Evolutionary conservation across 2,113 vertebrate species (phyloP).

Genomic region (Cygnus atratus): DNA sequence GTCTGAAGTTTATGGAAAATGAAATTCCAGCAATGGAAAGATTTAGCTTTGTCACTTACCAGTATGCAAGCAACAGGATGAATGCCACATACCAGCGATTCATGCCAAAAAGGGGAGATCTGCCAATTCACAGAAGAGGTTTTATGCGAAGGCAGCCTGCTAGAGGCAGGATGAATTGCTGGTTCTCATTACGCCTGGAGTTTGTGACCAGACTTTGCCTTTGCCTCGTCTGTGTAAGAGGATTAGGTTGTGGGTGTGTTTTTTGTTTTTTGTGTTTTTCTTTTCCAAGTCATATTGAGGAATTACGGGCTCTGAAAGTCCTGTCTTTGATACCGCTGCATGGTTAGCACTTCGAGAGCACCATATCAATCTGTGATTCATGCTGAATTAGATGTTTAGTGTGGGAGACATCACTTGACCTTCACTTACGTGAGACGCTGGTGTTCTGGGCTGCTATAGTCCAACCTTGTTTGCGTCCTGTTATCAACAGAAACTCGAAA

Average conservation of each 20-base stretch:
- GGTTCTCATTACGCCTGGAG: constrained; percentile 42
- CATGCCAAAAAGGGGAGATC: constrained; percentile 11
- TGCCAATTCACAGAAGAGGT: constrained; percentile 38
- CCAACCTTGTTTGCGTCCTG: background rate
- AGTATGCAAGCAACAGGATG: constrained; percentile 15
- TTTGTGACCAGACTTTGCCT: constrained; percentile 33
- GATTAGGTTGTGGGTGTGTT: background rate
- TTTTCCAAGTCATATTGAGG: background rate
- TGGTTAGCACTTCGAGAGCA: background rate
- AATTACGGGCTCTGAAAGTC: background rate
- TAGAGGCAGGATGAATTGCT: constrained; percentile 30
- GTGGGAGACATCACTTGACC: background rate
- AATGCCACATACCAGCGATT: constrained; percentile 12
- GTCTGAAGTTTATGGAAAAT: constrained; percentile 10
- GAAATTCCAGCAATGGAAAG: constrained; percentile 6
- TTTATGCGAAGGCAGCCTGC: constrained; percentile 37
- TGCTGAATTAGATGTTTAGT: background rate
- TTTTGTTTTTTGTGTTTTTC: background rate
- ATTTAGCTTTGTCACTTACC: constrained; percentile 33
- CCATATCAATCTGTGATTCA: background rate
- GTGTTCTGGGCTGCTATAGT: background rate
- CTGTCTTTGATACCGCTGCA: background rate
- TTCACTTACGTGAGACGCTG: background rate
- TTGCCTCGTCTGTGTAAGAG: constrained; percentile 16
- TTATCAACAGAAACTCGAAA: background rate